Evolutionary conservation across 64 coral and sea anemone genomes (phyloP), one percentile per base, ranked within the genome.

Genomic region (Porites lutea): DNA sequence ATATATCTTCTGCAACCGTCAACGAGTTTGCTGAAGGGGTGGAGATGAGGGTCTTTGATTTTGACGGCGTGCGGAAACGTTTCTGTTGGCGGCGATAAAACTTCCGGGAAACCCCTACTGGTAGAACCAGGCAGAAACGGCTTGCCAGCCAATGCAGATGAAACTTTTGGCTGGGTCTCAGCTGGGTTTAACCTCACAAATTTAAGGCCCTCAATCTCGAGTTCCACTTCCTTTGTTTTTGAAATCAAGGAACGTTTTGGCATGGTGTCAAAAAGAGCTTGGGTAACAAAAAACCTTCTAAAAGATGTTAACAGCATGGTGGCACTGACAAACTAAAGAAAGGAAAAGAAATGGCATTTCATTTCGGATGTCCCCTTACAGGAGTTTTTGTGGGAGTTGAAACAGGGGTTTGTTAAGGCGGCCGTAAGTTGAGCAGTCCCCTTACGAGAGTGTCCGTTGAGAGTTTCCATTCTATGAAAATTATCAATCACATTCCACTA

Each of bases 91-190:
- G 78, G 51, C 14, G 62, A 64, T 21, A 91, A 72, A 6, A 72
- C 61, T 91, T 91, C 53, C 4, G 89, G 89, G 45, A 91, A 91
- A 15, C 89, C 77, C 2, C 48, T 51, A 18, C 89, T 61, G 15
- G 78, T 78, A 19, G 89, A 79, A 49, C 89, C 89, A 14, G 89
- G 77, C 11, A 91, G 66, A 72, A 79, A 96, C 6, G 76, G 75
- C 85, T 90, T 72, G 3, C 90, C 86, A 20, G 94, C 90, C 18
- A 96, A 12, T 60, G 8, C 43, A 27, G 77, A 13, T 0, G 54
- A 22, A 14, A 22, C 60, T 8, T 13, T 59, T 4, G 77, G 77
- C 15, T 60, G 77, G 7, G 55, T 59, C 20, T 79, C 54, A 20
- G 8, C 21, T 43, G 77, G 77, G 13, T 23, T 45, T 43, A 79